These are phyloP conservation scores for Calidris pugnax DNA, from an alignment of 2,113 vertebrate genomes.

Conservation along the genomic window DNA sequence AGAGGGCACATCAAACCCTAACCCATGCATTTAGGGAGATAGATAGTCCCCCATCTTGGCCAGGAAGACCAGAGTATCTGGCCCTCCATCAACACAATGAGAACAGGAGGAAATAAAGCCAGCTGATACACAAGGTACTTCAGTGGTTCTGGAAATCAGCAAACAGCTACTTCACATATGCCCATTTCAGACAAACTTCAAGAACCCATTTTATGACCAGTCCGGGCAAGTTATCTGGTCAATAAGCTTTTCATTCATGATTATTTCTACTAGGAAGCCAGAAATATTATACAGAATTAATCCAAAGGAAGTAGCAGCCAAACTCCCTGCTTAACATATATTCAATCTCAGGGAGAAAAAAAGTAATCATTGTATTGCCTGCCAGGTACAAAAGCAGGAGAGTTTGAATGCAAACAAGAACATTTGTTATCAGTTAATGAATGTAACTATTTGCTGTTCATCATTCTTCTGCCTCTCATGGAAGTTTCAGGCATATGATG, in stretches of 20 bases:
- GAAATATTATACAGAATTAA: not conserved
- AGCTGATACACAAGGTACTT: not conserved
- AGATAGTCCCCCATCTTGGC: not conserved
- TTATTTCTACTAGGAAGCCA: not conserved
- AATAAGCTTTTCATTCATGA: not conserved
- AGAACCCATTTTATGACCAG: not conserved
- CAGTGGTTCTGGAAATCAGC: not conserved
- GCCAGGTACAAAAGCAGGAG: not conserved
- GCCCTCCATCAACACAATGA: not conserved
- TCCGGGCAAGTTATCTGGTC: not conserved
- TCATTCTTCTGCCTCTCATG: not conserved
- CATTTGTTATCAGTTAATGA: not conserved
- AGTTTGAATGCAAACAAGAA: not conserved
- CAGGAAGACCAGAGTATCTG: not conserved
- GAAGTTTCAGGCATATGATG: conserved; percentile 14
- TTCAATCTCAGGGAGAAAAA: not conserved
- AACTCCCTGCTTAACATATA: not conserved
- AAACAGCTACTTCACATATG: not conserved
- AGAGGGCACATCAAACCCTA: not conserved
- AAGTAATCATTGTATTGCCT: not conserved
- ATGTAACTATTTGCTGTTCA: not conserved
- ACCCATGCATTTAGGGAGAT: not conserved
- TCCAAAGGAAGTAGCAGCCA: not conserved
- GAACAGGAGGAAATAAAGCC: not conserved
- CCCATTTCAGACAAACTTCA: not conserved